Conservation (phyloP, 2,113 vertebrate species). For the Caranx melampygus region DNA sequence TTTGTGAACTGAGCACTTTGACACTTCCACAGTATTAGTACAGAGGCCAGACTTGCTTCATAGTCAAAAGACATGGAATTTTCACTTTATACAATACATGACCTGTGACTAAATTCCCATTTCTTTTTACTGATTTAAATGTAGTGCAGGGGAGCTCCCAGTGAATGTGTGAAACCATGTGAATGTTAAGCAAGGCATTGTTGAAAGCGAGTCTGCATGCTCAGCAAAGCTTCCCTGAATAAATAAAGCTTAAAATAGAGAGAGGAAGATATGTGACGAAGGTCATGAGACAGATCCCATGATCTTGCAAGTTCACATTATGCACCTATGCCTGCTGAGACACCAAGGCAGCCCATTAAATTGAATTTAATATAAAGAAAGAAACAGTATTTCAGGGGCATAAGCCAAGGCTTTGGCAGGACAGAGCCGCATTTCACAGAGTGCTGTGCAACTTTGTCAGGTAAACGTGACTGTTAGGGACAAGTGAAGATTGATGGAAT, state of each 20-base stretch:
- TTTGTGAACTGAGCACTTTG: too few species aligned
- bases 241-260: conserved; percentile 71
- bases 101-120: too few species aligned
- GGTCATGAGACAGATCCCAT: conserved; percentile 74
- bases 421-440: conserved; percentile 74
- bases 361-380: conserved; percentile 77
- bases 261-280: conserved; percentile 63
- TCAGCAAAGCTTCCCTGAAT: conserved; percentile 71
- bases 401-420: conserved; percentile 77
- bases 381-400: conserved; percentile 77
- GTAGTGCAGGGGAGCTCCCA: conserved; percentile 14
- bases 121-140: too few species aligned
- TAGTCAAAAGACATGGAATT: too few species aligned
- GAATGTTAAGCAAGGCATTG: conserved; percentile 63
- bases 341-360: conserved; percentile 64
- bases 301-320: conserved; percentile 72
- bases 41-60: too few species aligned
- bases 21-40: too few species aligned
- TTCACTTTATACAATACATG: too few species aligned
- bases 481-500: conserved; percentile 80
- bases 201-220: conserved; percentile 52
- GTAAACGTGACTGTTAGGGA: conserved; percentile 81
- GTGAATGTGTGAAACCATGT: conserved; percentile 40
- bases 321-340: conserved; percentile 48
- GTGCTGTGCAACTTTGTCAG: conserved; percentile 79